Evolutionary conservation across 1,140 invertebrate species (phyloP), one percentile per base, ranked within the genome.

Genomic region (Tetragonula clypearis): DNA sequence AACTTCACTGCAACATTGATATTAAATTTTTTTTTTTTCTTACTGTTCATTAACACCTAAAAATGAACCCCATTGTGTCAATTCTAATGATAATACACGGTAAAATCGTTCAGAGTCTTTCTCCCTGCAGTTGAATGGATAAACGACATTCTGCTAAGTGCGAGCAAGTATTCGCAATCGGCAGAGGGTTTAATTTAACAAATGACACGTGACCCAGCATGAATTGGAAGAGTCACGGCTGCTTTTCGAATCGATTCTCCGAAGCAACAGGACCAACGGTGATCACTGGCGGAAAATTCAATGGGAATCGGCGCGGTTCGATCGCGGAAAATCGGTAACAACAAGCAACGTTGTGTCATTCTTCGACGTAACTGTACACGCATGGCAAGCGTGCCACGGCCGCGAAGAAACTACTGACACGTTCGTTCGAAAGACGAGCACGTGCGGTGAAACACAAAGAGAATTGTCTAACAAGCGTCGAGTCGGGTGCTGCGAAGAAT

Each of bases 321-420:
- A 11, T 49, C 23, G 62, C 30, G 21, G 17, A 30, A 68, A 66
- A 71, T 21, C 35, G 15, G 19, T 14, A 23, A 62, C 41, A 14
- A 4, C 76, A 8, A 21, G 4, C 62, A 30, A 19, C 15, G n/a
- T 82, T 30, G 81, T 79, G 56, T 53, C 35, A 62, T 8, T 49
- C 55, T 8, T 49, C 41, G 58, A 71, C 41, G 68, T 68, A 83
- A 60, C 12, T 53, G 58, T 82, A 56, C 9, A 21, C n/a, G 26
- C 41, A 12, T 76, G 58, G 72, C 41, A 60, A 69, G 1, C 68
- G 81, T 69, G 84, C 80, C 86, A 86, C 72, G 88, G 79, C 79
- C 65, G 68, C 66, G 41, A 66, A 71, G 58, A 66, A 74, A 84
- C 80, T 75, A 66, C 56, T 56, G n/a, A 26, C 30, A 6, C 56